Conservation (phyloP, 2,888 invertebrate species). For the Cryptocheilus praepositus region DNA sequence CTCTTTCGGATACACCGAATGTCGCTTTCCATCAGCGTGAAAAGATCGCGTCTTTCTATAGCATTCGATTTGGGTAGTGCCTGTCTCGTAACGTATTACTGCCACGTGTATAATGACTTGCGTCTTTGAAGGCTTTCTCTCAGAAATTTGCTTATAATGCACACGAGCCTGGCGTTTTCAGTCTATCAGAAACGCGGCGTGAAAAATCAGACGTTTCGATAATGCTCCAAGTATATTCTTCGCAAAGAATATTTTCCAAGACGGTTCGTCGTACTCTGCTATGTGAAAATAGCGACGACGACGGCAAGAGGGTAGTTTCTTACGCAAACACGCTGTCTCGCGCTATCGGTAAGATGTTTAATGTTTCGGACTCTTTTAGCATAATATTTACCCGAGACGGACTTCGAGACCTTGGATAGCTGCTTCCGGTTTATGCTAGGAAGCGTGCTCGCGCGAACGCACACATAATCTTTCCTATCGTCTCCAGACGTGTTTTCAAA, state of each 20-base stretch:
- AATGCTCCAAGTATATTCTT: too few relatives aligned
- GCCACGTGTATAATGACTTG: background rate
- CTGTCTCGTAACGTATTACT: background rate
- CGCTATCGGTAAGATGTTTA: slow-evolving; percentile 66
- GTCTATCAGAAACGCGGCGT: too few relatives aligned
- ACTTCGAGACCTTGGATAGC: slow-evolving; percentile 43
- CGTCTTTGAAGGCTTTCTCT: too few relatives aligned
- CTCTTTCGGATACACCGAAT: slow-evolving; percentile 52
- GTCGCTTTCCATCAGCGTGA: too few relatives aligned
- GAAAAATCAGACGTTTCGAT: too few relatives aligned
- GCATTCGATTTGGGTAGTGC: background rate
- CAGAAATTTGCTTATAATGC: too few relatives aligned
- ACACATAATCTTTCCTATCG: slow-evolving; percentile 47
- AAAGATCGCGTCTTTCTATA: too few relatives aligned
- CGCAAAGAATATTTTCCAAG: too few relatives aligned
- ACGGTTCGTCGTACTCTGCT: background rate
- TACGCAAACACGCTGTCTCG: slow-evolving; percentile 56
- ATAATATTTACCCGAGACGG: slow-evolving; percentile 65
- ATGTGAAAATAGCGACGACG: background rate
- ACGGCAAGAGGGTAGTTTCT: slow-evolving; percentile 8
- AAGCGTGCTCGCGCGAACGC: slow-evolving; percentile 8
- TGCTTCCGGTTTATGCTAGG: slow-evolving; percentile 57
- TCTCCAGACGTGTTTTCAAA: slow-evolving; percentile 43
- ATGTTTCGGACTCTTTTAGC: slow-evolving; percentile 67
- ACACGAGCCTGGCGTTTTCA: too few relatives aligned